Conservation (phyloP, 2,888 invertebrate species). For the Agrochola lota region DNA sequence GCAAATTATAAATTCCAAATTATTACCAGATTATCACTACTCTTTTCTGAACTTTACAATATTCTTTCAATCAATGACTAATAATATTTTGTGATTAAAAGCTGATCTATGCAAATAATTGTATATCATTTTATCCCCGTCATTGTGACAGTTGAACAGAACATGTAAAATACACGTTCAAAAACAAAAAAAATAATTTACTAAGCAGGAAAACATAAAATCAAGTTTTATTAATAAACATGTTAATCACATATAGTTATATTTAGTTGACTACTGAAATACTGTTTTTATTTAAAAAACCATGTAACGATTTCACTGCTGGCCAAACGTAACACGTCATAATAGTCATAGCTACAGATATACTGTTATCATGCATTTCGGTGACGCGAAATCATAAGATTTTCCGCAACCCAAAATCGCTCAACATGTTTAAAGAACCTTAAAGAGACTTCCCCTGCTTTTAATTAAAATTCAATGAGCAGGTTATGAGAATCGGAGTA, state of each 20-base stretch:
- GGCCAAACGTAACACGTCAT: too few relatives aligned
- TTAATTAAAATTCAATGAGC: too few relatives aligned
- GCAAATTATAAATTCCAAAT: not conserved
- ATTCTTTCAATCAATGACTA: not conserved
- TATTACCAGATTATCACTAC: not conserved
- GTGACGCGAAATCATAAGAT: too few relatives aligned
- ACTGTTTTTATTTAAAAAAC: constrained; percentile 69
- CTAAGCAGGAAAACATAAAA: not conserved
- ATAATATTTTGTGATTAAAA: not conserved
- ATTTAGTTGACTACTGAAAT: not conserved
- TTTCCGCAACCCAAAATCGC: too few relatives aligned
- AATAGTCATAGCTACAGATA: too few relatives aligned
- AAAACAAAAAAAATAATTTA: constrained; percentile 10
- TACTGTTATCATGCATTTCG: too few relatives aligned
- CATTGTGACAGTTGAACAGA: constrained; percentile 2
- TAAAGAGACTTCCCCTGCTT: not conserved
- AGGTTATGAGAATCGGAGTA: not conserved
- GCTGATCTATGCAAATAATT: not conserved
- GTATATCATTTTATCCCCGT: not conserved
- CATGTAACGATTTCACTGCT: constrained; percentile 40
- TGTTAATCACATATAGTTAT: not conserved
- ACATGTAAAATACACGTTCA: not conserved
- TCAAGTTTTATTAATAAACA: constrained; percentile 25
- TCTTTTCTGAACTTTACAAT: not conserved
- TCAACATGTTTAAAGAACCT: too few relatives aligned